A percentile compares a stretch with the other conserved stretches of the same genome.
Conservation (phyloP, 2,113 vertebrate genomes). For the Cochlearius cochlearius region DNA sequence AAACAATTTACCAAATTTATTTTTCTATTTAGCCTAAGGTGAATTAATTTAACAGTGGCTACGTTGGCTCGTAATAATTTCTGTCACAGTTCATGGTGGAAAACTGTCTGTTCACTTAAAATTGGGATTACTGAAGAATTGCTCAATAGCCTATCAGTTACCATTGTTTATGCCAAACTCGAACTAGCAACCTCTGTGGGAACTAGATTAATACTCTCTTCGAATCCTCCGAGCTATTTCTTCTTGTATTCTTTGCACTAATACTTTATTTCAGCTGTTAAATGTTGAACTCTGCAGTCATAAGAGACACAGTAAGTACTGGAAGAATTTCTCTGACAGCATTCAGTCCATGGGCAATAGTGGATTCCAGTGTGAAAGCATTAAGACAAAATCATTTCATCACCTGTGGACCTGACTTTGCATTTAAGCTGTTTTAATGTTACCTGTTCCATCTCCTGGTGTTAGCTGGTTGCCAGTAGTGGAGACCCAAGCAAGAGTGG, state of each 20-base stretch:
- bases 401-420: background rate
- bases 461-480: background rate
- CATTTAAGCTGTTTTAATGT: background rate
- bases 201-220: background rate
- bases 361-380: background rate
- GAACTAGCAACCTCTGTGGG: background rate
- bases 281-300: background rate
- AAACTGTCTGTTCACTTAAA: background rate
- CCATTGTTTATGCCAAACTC: background rate
- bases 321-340: slow-evolving; percentile 4
- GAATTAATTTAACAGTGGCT: background rate
- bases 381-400: slow-evolving; percentile 36
- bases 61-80: background rate
- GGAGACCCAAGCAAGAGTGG: background rate
- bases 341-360: background rate
- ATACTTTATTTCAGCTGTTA: slow-evolving; percentile 8
- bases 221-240: background rate
- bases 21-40: background rate
- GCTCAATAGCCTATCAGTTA: background rate
- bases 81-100: background rate
- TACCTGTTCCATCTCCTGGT: background rate
- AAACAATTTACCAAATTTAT: background rate
- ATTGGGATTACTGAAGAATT: background rate
- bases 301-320: background rate
- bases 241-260: background rate